Evolutionary conservation across 2,888 invertebrate species (phyloP).

Genomic region (Melinaea menophilus): DNA sequence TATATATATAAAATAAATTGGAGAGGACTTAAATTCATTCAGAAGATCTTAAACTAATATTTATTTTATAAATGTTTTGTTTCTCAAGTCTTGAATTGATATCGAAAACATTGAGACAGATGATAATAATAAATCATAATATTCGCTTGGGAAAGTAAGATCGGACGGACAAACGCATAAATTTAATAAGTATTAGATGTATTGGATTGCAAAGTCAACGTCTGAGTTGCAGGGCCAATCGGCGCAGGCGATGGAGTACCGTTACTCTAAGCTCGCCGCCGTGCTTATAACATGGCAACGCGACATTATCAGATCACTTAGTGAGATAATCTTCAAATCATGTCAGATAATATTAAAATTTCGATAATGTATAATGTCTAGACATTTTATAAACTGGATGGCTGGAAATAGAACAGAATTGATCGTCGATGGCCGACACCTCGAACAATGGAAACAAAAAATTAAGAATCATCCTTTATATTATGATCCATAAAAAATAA

Average conservation of each 20-base stretch:
- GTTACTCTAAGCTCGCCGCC: conserved; percentile 50
- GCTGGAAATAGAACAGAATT: not conserved
- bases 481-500: no score
- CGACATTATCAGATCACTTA: conserved; percentile 55
- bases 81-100: not conserved
- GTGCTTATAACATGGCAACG: conserved; percentile 37
- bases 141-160: conserved; percentile 66
- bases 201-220: conserved; percentile 67
- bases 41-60: no score
- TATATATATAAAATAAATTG: not conserved
- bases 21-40: not conserved
- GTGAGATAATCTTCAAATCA: conserved; percentile 58
- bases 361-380: conserved; percentile 14
- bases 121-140: conserved; percentile 52
- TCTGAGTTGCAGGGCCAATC: conserved; percentile 64
- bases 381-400: conserved; percentile 9
- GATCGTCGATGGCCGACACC: no score
- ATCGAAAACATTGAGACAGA: conserved; percentile 50
- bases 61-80: not conserved
- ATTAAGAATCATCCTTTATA: no score
- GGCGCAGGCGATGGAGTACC: conserved; percentile 52
- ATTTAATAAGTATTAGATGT: conserved; percentile 74
- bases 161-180: conserved; percentile 56
- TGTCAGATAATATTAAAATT: conserved; percentile 36
- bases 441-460: no score